Conservation (phyloP, 2,888 invertebrate species). For the Selenia dentaria region DNA sequence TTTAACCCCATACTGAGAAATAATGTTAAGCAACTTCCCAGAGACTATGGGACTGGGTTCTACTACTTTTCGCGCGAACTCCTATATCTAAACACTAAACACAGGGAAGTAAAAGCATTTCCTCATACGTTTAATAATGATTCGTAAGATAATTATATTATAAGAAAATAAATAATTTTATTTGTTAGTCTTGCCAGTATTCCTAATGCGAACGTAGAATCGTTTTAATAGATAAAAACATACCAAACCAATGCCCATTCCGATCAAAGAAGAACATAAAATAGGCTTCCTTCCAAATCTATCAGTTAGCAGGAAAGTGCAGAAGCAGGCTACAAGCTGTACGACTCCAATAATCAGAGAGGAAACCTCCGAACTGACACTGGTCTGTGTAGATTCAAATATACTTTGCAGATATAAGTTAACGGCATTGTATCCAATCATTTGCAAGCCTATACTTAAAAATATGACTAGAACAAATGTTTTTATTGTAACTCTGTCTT, state of each 20-base stretch:
- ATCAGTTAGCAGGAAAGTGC: slow-evolving; percentile 39
- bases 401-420: slow-evolving; percentile 51
- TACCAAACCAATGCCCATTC: slow-evolving; percentile 51
- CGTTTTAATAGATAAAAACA: slow-evolving; percentile 13
- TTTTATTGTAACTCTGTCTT: slow-evolving; percentile 41
- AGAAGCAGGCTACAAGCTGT: slow-evolving; percentile 43
- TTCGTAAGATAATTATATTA: too few relatives aligned
- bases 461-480: slow-evolving; percentile 36
- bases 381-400: slow-evolving; percentile 47
- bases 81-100: too few relatives aligned
- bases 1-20: too few relatives aligned
- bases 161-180: too few relatives aligned
- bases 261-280: slow-evolving; percentile 36
- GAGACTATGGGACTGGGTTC: too few relatives aligned
- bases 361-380: slow-evolving; percentile 44
- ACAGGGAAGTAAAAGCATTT: too few relatives aligned
- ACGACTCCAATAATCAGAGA: slow-evolving; percentile 50
- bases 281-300: slow-evolving; percentile 47
- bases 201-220: too few relatives aligned
- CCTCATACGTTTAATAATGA: too few relatives aligned
- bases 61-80: too few relatives aligned
- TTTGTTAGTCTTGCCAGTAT: too few relatives aligned
- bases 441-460: slow-evolving; percentile 35
- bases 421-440: slow-evolving; percentile 46
- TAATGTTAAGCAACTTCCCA: too few relatives aligned